Evolutionary conservation across 1,140 invertebrate genomes (phyloP), one percentile per base, ranked within the genome.

Genomic region (Heliconius himera): DNA sequence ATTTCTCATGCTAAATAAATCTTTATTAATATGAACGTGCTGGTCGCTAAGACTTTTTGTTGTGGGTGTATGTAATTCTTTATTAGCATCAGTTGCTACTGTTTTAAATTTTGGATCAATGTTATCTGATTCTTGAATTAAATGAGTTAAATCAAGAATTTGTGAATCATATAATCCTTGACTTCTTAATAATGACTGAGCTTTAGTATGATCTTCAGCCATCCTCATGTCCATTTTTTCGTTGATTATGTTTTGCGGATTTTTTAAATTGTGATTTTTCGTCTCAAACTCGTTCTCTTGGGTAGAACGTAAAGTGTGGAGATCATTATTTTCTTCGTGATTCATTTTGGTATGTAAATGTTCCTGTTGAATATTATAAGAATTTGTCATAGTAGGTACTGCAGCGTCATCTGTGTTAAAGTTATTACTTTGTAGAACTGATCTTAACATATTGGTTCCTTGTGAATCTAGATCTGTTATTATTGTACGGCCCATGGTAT

Each of bases 241-340:
- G 33, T 71, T 78, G 29, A 46, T 4, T 16, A 33, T n/a, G 6
- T 77, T 54, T 51, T 78, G 71, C 56, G 36, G 46, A 70, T 54
- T 76, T 56, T 70, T 73, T 74, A 81, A 56, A 26, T 81, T 72
- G 16, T 70, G 51, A 38, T 36, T 70, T 70, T 70, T 74, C 38
- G 38, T 66, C 29, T n/a, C 60, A 66, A 66, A 66, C 13, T 66
- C 60, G 13, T 33, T 71, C 9, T 77, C 66, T 70, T 49, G 66
- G 70, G n/a, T 77, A 36, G 13, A 77, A 33, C 46, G 75, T n/a
- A 33, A 66, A 71, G 46, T 77, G 22, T 72, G 26, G 36, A 33
- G 33, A 22, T 72, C 70, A 26, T 77, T 18, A 51, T 77, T 77
- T 1, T 77, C 66, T 29, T 33, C 46, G 20, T 71, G 54, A 71